Conservation (phyloP, 2,797 vertebrate genomes). For the Podargus strigoides region DNA sequence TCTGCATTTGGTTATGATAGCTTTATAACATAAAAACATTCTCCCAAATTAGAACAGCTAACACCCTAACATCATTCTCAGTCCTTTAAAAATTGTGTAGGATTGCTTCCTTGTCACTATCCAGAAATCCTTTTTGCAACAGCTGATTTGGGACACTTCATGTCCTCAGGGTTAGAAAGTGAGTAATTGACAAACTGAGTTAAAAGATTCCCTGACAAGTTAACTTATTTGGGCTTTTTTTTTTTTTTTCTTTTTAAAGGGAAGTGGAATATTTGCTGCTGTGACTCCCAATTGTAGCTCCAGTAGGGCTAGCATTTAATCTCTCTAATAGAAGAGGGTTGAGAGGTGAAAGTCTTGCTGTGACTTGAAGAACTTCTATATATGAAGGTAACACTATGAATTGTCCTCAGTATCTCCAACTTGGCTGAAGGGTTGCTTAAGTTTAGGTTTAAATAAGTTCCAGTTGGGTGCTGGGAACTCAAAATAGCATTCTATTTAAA, state of each 20-base stretch:
- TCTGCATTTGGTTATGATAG: not conserved
- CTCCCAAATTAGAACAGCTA: not conserved
- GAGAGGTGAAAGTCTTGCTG: not conserved
- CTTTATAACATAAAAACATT: not conserved
- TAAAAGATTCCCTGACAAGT: not conserved
- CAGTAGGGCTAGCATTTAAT: not conserved
- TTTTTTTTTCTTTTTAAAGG: not conserved
- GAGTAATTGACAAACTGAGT: not conserved
- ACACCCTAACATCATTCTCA: fast-evolving
- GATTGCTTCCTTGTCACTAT: not conserved
- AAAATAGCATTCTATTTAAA: not conserved
- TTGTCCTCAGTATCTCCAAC: not conserved
- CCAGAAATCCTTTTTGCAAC: not conserved
- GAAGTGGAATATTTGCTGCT: not conserved
- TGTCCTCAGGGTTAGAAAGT: not conserved
- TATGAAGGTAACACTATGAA: not conserved
- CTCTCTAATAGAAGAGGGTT: not conserved
- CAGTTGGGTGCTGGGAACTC: not conserved
- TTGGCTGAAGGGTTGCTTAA: not conserved
- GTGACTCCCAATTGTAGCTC: not conserved
- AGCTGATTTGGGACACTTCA: not conserved
- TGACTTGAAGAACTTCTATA: not conserved
- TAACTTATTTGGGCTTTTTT: not conserved
- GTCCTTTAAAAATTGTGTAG: not conserved
- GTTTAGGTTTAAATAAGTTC: not conserved